phyloP scores from a whole-genome alignment of 2,888 invertebrate species.

The Lasius fuliginosus region DNA sequence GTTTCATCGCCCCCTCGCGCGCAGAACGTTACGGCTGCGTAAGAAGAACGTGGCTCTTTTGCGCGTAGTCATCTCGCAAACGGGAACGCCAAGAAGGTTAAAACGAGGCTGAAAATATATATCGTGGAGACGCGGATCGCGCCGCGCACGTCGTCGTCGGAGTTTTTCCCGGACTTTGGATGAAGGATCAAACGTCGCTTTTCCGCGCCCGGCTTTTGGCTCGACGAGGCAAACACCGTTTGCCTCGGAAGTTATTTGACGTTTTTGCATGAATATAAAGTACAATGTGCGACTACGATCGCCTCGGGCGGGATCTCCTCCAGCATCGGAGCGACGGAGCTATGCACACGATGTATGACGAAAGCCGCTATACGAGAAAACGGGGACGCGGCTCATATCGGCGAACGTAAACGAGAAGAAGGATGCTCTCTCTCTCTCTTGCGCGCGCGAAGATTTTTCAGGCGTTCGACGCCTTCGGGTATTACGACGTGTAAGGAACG shows the following conservation, averaged over 20 bases:
- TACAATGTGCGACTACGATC: conserved; percentile 58
- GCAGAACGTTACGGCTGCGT: conserved; percentile 35
- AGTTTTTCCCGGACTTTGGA: conserved; percentile 52
- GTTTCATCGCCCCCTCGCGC: conserved; percentile 66
- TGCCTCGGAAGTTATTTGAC: conserved; percentile 72
- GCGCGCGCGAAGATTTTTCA: conserved; percentile 38
- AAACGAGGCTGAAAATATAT: conserved; percentile 68
- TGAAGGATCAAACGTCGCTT: conserved; percentile 72
- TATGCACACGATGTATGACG: conserved; percentile 31
- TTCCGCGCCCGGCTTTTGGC: conserved; percentile 39
- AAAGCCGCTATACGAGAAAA: conserved; percentile 31
- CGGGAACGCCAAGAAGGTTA: conserved; percentile 58
- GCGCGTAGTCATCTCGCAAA: conserved; percentile 64
- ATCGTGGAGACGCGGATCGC: conserved; percentile 59
- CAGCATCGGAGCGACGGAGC: conserved; percentile 33
- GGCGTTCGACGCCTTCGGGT: conserved; percentile 29
- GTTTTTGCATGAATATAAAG: conserved; percentile 68
- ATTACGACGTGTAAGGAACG: conserved; percentile 33
- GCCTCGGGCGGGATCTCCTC: conserved; percentile 46
- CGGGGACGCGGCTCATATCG: conserved; percentile 20
- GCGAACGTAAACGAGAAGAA: conserved; percentile 45
- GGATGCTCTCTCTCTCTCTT: neutral
- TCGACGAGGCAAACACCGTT: conserved; percentile 29
- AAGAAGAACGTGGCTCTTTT: conserved; percentile 46
- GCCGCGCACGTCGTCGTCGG: conserved; percentile 15